phyloP scores from a whole-genome alignment of 53 echinoderm and acorn worm genomes.

The Holothuria scabra region DNA sequence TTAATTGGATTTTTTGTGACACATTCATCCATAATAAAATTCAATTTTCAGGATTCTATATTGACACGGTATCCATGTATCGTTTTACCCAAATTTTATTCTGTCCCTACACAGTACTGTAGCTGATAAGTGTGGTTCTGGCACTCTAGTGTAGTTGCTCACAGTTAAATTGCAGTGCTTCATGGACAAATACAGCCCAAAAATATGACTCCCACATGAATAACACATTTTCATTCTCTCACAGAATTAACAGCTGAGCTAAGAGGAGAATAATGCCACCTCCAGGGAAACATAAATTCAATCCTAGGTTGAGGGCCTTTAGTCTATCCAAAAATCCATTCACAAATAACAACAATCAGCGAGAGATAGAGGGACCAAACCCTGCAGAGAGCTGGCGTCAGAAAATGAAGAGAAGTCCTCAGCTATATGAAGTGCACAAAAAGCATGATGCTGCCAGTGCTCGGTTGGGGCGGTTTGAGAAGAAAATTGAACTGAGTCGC shows the following conservation, averaged over 20 bases:
- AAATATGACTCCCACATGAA: no score
- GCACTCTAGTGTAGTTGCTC: no score
- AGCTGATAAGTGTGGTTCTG: no score
- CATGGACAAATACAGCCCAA: no score
- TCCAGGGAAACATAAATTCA: not conserved
- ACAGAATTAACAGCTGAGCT: not conserved
- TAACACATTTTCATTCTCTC: not conserved
- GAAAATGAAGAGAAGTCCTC: conserved; percentile 27
- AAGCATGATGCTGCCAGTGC: conserved; percentile 29
- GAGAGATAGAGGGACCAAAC: conserved; percentile 2
- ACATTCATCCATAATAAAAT: no score
- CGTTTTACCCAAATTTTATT: no score
- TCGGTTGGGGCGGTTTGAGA: conserved; percentile 49
- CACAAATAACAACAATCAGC: not conserved
- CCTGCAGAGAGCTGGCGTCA: conserved; percentile 16
- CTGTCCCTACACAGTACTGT: no score
- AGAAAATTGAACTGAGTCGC: conserved; percentile 27
- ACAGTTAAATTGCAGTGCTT: no score
- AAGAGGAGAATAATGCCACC: not conserved
- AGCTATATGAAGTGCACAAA: conserved; percentile 39
- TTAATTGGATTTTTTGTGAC: no score
- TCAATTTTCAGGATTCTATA: no score
- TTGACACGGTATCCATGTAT: no score
- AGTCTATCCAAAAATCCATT: not conserved
- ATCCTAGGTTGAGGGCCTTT: not conserved